phyloP scores from a whole-genome alignment of 2,797 vertebrate species.

The Myoxocephalus aenaeus region DNA sequence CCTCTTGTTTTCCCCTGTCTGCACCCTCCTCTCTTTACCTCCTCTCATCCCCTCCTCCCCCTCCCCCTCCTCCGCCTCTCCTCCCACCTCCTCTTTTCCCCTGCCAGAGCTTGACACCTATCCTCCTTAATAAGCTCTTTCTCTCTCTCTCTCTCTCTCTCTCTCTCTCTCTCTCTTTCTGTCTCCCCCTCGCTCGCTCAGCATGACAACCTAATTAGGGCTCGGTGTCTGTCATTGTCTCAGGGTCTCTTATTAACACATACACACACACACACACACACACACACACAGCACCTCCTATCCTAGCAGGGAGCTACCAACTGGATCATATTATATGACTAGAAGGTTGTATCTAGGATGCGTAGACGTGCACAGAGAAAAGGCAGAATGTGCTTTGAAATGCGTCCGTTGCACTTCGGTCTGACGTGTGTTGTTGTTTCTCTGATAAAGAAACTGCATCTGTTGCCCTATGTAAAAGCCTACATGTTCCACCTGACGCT shows the following conservation, averaged over 20 bases:
- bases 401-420: constrained; percentile 11
- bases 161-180: constrained; percentile 41
- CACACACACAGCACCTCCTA: constrained; percentile 30
- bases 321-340: constrained; percentile 48
- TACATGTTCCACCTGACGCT: neutral
- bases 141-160: constrained; percentile 37
- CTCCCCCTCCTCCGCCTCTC: constrained; percentile 34
- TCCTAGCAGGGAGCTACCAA: constrained; percentile 44
- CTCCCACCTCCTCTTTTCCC: constrained; percentile 68
- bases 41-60: constrained; percentile 6
- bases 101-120: constrained; percentile 78
- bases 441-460: neutral
- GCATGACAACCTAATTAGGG: constrained; percentile 84
- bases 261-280: constrained; percentile 29
- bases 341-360: constrained; percentile 21
- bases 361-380: constrained; percentile 8
- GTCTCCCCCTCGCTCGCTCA: constrained; percentile 60
- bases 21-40: constrained; percentile 22
- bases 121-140: constrained; percentile 76
- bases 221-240: constrained; percentile 82
- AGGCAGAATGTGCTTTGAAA: constrained; percentile 23
- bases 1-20: constrained; percentile 26
- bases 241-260: constrained; percentile 75
- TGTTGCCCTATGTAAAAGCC: neutral
- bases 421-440: constrained; percentile 2